Base-by-base conservation (phyloP, 92 coral and sea anemone genomes). In the Actinernus sp. region DNA sequence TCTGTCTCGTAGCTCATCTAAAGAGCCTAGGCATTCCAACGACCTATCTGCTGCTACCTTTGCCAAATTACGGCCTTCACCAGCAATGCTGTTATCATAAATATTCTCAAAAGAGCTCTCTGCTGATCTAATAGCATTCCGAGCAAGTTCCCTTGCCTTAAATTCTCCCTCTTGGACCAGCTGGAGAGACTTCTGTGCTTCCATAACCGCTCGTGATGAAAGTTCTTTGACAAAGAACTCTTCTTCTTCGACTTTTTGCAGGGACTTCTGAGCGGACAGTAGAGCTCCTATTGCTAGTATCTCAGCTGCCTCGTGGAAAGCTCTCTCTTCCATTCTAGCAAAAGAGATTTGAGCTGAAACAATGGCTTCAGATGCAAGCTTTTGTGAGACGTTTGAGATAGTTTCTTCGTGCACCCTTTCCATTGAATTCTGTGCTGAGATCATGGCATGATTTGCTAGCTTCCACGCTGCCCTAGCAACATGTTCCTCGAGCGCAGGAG, bases 361-460 rank as follows among this genome's bases (percentile, higher is more conserved):
- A n/a, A 76, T 53, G 23, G 86, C 92, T 17, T 71, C 68, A 4
- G 83, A 57, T 0, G 97, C 83, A 26, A 90, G 80, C 14, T 81
- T 66, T 11, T 61, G 68, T 9, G 97, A 86, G 16, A 76, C 82
- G 20, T 68, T 59, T 26, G 38, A 62, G 52, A 85, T 72, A 32
- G 46, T 64, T 27, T 75, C 68, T 8, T 70, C 63, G 20, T 58
- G 76, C 9, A 74, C 56, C 17, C 65, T 34, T 18, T 85, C 85
- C 2, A 89, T 61, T 52, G 86, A 61, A 26, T 60, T 79, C 30
- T 81, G 54, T 39, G 96, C 96, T 25, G 91, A 66, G n/a, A 62
- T 49, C 79, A 89, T 64, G 9, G 96, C 96, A 21, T 77, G 84
- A 36, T 74, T 79, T 2, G 96, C 96, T 12, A 89, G 56, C 13